Evolutionary conservation across 2,888 invertebrate genomes (phyloP), one percentile per base, ranked within the genome.

Genomic region (Cephonodes hylas): DNA sequence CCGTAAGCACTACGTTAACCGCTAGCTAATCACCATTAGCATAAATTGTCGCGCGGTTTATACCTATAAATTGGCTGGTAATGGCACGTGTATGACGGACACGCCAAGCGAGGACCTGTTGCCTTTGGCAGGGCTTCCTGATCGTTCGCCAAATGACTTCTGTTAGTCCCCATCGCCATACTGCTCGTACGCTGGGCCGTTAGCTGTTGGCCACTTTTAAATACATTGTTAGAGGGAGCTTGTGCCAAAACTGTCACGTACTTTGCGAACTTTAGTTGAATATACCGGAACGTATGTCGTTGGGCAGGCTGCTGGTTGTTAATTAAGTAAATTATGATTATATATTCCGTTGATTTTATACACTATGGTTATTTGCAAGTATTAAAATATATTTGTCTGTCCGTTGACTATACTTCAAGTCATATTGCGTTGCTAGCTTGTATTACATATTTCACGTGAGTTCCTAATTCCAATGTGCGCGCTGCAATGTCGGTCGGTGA

Each of bases 121-220:
- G 88, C 86, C 63, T 64, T 72, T 86, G 86, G 84, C 87, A 83
- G 71, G 65, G 64, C 62, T 68, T 73, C 65, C 80, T 77, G 80
- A 78, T 67, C 71, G 68, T 69, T 66, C 65, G 84, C 86, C 86
- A 88, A 89, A 87, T 81, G 76, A 79, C 80, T 74, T 69, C 66
- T 69, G 72, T 72, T 61, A 59, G 63, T 61, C 64, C 66, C 65
- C 76, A 70, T 71, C 66, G 79, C 81, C 79, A 83, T 83, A 74
- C 72, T 69, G 66, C 18, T 18, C 31, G 27, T 8, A 48, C 53
- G 18, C 65, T 59, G 59, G 60, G 60, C 63, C 63, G 59, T 66
- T 65, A 58, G 59, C 63, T 61, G 65, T 61, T 63, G 56, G 34
- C 66, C 63, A 63, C 61, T 71, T 70, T 71, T 66, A 65, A 73